Percentiles rank a stretch among this genome's conserved stretches.
phyloP scores from a whole-genome alignment of 1,140 invertebrate species.

The Macrobrachium rosenbergii region DNA sequence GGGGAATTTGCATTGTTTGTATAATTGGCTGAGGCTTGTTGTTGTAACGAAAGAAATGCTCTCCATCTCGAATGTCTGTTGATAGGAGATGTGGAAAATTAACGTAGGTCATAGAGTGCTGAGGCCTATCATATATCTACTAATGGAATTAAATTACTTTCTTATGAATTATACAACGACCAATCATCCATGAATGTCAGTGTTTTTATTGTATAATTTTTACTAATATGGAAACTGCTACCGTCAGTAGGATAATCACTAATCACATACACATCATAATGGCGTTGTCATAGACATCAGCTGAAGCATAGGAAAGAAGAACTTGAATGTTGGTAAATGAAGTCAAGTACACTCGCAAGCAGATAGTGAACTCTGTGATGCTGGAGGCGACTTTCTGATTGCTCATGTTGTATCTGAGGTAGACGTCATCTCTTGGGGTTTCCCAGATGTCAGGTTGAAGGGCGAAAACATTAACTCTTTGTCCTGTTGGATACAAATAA shows the following conservation, averaged over 20 bases:
- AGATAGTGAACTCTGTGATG: slow-evolving; percentile 34
- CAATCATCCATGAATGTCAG: too few relatives aligned
- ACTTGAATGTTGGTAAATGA: slow-evolving; percentile 36
- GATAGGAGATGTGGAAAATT: too few relatives aligned
- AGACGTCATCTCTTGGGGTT: slow-evolving; percentile 42
- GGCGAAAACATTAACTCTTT: slow-evolving; percentile 35
- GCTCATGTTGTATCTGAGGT: slow-evolving; percentile 50
- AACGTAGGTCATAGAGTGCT: too few relatives aligned
- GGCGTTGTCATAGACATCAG: slow-evolving; percentile 39
- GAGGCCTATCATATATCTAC: too few relatives aligned
- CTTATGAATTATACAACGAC: too few relatives aligned
- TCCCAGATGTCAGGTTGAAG: slow-evolving; percentile 48
- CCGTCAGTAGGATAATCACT: too few relatives aligned
- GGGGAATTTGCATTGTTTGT: background rate
- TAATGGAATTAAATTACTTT: too few relatives aligned
- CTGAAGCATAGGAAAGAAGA: slow-evolving; percentile 47
- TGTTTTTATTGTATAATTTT: too few relatives aligned
- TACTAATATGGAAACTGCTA: too few relatives aligned
- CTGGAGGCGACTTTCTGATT: slow-evolving; percentile 26
- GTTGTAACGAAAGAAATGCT: slow-evolving; percentile 44
- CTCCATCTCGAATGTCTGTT: slow-evolving; percentile 28
- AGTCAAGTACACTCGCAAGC: slow-evolving; percentile 11
- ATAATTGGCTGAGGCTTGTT: slow-evolving; percentile 40
- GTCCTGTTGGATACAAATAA: background rate
- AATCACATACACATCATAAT: slow-evolving; percentile 48